These are phyloP conservation scores for Philaethria dido DNA, from an alignment of 2,888 invertebrate genomes.

Conservation along the genomic window DNA sequence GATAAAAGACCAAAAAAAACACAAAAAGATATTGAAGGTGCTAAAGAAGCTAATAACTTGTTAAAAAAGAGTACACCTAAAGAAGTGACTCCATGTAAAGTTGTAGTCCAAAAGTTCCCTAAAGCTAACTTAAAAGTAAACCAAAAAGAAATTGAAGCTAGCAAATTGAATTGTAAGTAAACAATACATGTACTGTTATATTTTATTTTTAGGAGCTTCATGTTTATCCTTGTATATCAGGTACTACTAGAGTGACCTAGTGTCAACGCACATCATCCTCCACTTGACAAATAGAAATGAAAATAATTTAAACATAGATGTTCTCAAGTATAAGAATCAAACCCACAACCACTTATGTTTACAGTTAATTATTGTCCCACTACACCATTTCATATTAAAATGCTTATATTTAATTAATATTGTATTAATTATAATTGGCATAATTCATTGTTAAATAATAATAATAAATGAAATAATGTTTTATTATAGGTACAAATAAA, in stretches of 20 bases:
- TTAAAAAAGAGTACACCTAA: slow-evolving; percentile 28
- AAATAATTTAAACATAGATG: no score
- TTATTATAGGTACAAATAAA: slow-evolving; percentile 46
- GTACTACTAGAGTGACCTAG: no score
- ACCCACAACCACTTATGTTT: no score
- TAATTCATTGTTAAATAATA: no score
- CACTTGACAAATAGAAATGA: no score
- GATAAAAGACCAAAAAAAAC: neutral
- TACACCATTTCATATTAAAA: neutral
- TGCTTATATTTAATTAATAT: neutral
- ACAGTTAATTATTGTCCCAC: no score
- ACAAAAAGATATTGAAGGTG: neutral
- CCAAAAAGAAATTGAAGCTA: slow-evolving; percentile 12
- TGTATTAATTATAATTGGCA: neutral
- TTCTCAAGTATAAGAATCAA: no score
- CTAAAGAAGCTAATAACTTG: slow-evolving; percentile 1
- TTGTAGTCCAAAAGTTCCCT: slow-evolving; percentile 43
- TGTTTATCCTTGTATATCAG: no score
- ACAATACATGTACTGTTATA: neutral
- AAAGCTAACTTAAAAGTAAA: neutral
- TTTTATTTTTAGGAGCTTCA: no score
- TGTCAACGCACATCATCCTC: no score
- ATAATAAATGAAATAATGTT: slow-evolving; percentile 14
- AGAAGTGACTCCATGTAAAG: slow-evolving; percentile 36
- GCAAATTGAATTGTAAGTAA: slow-evolving; percentile 3